Percentiles rank a stretch among this genome's conserved stretches.
phyloP scores from a whole-genome alignment of 2,888 invertebrate species.

The Thalpophila matura region DNA sequence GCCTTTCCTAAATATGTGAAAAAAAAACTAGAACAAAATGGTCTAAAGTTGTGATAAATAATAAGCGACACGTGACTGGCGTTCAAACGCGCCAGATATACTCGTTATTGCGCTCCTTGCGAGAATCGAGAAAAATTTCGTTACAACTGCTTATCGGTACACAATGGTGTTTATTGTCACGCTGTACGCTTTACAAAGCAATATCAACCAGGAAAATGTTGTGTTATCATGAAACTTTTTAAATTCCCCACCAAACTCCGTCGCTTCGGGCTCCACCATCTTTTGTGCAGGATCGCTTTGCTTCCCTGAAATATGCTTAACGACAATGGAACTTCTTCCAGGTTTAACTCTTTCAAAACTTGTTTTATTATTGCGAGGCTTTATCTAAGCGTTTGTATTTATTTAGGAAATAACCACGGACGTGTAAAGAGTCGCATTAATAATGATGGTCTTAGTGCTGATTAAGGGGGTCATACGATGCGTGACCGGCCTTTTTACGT shows the following conservation, averaged over 20 bases:
- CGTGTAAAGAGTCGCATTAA: conserved; percentile 47
- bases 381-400: conserved; percentile 42
- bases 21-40: conserved; percentile 30
- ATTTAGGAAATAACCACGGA: conserved; percentile 27
- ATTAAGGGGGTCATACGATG: conserved; percentile 58
- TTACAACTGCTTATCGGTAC: conserved; percentile 63
- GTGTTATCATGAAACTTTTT: conserved; percentile 66
- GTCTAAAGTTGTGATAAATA: conserved; percentile 66
- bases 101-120: conserved; percentile 56
- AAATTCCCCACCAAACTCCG: conserved; percentile 59
- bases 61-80: conserved; percentile 68
- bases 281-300: conserved; percentile 58
- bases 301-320: conserved; percentile 62
- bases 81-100: conserved; percentile 60
- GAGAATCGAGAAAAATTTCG: conserved; percentile 62
- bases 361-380: conserved; percentile 39
- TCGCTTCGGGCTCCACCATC: conserved; percentile 49
- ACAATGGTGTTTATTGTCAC: conserved; percentile 70
- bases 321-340: conserved; percentile 58
- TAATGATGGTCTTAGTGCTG: conserved; percentile 51
- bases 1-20: background rate
- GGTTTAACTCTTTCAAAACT: conserved; percentile 52
- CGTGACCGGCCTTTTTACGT: conserved; percentile 67
- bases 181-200: conserved; percentile 58
- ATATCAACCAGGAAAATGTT: conserved; percentile 65